A percentile compares a stretch with the other conserved stretches of the same genome.
Evolutionary conservation across 30 jellyfish, hydroid and myxozoan genomes (phyloP).

Genomic region (Nemopilema nomurai): DNA sequence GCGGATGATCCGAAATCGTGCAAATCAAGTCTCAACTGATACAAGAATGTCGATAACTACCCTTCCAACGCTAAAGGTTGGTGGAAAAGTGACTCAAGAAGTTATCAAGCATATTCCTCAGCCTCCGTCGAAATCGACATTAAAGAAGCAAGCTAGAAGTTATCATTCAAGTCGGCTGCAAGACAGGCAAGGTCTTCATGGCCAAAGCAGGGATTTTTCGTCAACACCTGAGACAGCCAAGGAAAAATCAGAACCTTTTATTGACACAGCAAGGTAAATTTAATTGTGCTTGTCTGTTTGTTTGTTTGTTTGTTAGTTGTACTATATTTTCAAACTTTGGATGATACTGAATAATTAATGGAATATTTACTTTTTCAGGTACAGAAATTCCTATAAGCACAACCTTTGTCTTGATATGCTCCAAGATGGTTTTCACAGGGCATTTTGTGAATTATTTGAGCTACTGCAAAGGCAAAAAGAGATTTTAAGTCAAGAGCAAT

Average conservation of each 20-base stretch:
- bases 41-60: constrained; percentile 60
- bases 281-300: too few species aligned
- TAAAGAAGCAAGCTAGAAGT: constrained; percentile 24
- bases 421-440: constrained; percentile 86
- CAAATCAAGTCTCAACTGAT: not conserved
- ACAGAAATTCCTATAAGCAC: constrained; percentile 73
- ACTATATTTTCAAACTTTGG: too few species aligned
- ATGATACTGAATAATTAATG: too few species aligned
- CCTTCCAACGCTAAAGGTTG: constrained; percentile 56
- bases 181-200: not conserved
- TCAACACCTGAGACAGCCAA: not conserved
- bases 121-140: constrained; percentile 53
- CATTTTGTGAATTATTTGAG: constrained; percentile 87
- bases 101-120: constrained; percentile 55
- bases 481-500: not conserved
- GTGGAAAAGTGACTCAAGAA: constrained; percentile 75
- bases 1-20: not conserved
- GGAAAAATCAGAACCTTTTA: constrained; percentile 21
- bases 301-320: too few species aligned
- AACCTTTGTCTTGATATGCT: constrained; percentile 81
- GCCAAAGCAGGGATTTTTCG: constrained; percentile 3
- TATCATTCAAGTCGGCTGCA: not conserved
- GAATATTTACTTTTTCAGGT: constrained; percentile 48
- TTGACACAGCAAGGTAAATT: constrained; percentile 71
- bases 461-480: constrained; percentile 61